Evolutionary conservation across 2,113 vertebrate genomes (phyloP).

Genomic region (Chiloscyllium plagiosum): DNA sequence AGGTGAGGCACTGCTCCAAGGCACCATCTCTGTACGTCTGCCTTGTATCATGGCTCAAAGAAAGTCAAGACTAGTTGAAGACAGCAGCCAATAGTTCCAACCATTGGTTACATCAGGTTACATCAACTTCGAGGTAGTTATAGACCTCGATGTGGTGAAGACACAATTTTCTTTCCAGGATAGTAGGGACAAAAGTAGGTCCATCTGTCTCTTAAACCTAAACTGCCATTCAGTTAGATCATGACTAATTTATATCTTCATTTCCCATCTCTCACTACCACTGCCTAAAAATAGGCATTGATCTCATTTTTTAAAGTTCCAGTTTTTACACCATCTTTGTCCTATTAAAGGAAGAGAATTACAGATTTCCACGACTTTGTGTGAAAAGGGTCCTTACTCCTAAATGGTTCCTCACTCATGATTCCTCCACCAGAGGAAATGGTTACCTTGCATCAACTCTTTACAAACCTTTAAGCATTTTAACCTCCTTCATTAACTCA

Average conservation of each 20-base stretch:
- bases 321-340: background rate
- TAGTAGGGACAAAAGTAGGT: background rate
- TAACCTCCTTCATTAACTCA: background rate
- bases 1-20: background rate
- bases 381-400: background rate
- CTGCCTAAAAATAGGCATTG: background rate
- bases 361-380: background rate
- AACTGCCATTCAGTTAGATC: background rate
- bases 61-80: background rate
- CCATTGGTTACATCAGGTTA: background rate
- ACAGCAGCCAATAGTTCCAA: background rate
- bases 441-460: background rate
- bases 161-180: background rate
- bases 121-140: background rate
- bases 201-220: background rate
- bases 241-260: background rate
- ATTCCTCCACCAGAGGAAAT: background rate
- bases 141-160: background rate
- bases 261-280: background rate
- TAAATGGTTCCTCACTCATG: background rate
- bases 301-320: background rate
- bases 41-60: background rate
- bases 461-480: background rate
- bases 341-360: background rate
- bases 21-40: background rate